Evolutionary conservation across 2,797 vertebrate genomes (phyloP), one percentile per base, ranked within the genome.

Genomic region (Sebastes glaucus): DNA sequence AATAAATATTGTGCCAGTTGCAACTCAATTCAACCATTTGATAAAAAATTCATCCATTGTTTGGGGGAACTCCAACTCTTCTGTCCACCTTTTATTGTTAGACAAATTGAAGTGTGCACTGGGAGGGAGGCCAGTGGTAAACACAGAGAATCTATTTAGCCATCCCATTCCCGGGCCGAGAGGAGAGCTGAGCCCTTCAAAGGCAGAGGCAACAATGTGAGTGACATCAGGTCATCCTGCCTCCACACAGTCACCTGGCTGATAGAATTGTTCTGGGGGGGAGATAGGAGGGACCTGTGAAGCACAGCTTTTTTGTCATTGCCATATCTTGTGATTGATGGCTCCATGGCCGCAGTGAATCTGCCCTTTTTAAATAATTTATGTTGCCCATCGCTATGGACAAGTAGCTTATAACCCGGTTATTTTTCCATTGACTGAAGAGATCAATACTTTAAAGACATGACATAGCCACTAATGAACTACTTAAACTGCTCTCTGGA

Each of bases 301-400:
- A 97, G 96, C 96, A 88, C 87, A 89, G 88, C 91, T 96, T 98
- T 97, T 98, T 98, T 99, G 97, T 98, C 97, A 97, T 96, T 95
- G 96, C 97, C 96, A 97, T 97, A 97, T 97, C 96, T 96, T 95
- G 96, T 99, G 98, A 99, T 99, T 99, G 98, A 99, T 99, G 97
- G 98, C 97, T 99, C 96, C 96, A 95, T 98, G 97, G 98, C 97
- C 96, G 96, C 97, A 97, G 97, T 95, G 97, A 97, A 97, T 96
- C 96, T 99, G 98, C 97, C 98, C 98, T 99, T 99, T 99, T 99
- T 99, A 98, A 99, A 99, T 99, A 99, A 99, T 99, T 98, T 97
- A 99, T 99, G 96, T 97, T 96, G 97, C 97, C 94, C 97, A 98
- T 98, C 94, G 97, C 98, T 96, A 96, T 96, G 97, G 97, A 97